Evolutionary conservation across 2,888 invertebrate species (phyloP).

Genomic region (Amblyjoppa proteus): DNA sequence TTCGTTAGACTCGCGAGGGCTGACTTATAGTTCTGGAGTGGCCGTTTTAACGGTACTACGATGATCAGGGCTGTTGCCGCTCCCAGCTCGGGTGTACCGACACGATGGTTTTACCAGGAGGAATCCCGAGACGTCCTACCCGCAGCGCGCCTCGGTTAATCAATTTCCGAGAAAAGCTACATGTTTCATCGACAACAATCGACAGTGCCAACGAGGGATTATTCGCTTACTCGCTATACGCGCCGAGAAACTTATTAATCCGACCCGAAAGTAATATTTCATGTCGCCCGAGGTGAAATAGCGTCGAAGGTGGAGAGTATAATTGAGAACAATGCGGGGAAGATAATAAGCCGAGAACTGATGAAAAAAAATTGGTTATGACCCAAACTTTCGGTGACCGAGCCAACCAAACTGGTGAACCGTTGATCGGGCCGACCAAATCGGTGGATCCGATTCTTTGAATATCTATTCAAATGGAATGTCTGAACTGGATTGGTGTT

Average conservation of each 20-base stretch:
- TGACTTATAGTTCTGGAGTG: conserved; percentile 56
- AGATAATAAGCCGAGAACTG: not conserved
- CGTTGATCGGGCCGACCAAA: no score
- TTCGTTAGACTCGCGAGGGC: conserved; percentile 40
- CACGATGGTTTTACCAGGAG: conserved; percentile 34
- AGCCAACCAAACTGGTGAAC: no score
- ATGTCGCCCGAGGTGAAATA: not conserved
- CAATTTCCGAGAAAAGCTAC: conserved; percentile 40
- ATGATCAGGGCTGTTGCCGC: conserved; percentile 59
- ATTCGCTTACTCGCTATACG: not conserved
- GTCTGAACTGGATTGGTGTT: no score
- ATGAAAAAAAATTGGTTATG: no score
- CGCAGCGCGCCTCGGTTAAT: conserved; percentile 44
- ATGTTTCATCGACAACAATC: conserved; percentile 31
- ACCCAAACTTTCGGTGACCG: no score
- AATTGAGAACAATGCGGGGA: not conserved
- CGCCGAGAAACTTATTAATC: not conserved
- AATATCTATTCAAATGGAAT: no score
- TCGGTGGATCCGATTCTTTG: not conserved
- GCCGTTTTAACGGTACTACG: conserved; percentile 52
- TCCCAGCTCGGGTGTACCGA: conserved; percentile 33
- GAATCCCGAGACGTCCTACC: conserved; percentile 46
- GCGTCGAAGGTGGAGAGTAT: not conserved
- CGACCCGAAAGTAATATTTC: not conserved
- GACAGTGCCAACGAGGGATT: not conserved